Percentiles rank a stretch among this genome's conserved stretches.
These are phyloP conservation scores for Trogon surrucura DNA, from an alignment of 2,113 vertebrate species.

Conservation along the genomic window DNA sequence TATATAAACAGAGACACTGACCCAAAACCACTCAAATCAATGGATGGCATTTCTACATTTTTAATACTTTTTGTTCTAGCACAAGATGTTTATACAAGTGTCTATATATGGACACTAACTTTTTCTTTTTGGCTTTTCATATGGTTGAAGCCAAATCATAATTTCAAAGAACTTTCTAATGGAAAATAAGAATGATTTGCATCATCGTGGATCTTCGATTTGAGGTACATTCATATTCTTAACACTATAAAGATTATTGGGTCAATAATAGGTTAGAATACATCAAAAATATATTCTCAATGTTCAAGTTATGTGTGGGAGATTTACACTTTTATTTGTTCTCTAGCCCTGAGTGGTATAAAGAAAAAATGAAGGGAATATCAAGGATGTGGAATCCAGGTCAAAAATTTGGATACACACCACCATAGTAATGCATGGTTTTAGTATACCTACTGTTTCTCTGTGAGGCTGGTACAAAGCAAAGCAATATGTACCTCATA, in stretches of 20 bases:
- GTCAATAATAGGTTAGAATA: not conserved
- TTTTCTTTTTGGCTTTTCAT: not conserved
- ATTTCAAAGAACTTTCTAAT: not conserved
- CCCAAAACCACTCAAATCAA: not conserved
- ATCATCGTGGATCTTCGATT: not conserved
- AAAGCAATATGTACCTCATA: not conserved
- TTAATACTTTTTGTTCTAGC: not conserved
- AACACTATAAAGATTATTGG: not conserved
- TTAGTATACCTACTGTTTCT: not conserved
- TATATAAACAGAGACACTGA: not conserved
- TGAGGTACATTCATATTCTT: not conserved
- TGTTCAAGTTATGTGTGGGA: not conserved
- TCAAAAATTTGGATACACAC: not conserved
- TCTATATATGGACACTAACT: not conserved
- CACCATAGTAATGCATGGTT: not conserved
- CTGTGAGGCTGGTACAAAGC: not conserved
- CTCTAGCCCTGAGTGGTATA: not conserved
- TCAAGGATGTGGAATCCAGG: not conserved
- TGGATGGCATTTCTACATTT: not conserved
- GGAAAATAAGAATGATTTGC: not conserved
- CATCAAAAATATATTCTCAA: not conserved
- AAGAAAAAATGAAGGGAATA: not conserved
- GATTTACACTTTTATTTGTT: not conserved
- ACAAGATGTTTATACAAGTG: not conserved
- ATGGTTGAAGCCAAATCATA: not conserved